Evolutionary conservation across 2,113 vertebrate species (phyloP), one percentile per base, ranked within the genome.

Genomic region (Laterallus jamaicensis): DNA sequence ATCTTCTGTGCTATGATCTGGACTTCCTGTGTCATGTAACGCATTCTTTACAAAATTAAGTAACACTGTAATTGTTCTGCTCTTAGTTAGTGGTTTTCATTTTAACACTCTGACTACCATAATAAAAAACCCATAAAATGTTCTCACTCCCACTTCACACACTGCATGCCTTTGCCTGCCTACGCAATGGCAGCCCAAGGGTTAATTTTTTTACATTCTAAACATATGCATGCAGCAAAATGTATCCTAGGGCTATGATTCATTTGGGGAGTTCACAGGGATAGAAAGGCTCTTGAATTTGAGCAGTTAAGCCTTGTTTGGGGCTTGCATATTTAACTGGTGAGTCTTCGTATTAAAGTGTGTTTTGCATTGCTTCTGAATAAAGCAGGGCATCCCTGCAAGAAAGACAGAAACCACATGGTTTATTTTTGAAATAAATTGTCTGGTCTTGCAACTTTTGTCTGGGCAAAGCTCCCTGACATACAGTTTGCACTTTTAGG

Each of bases 201-300:
- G 90, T 96, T 96, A 95, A 95, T 76, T 73, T 71, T 92, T 90
- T 56, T 54, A 66, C 26, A 64, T 87, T 93, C 74, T 92, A 79
- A 94, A 64, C 40, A 79, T 82, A 93, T 69, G 69, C 56, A 75
- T 60, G 56, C 66, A 96, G 54, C 0, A 0, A 94, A 93, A 95
- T 84, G 28, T 93, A 62, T 84, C 90, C 90, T 68, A 86, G 58
- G 69, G 64, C 82, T 93, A 69, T 88, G 92, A 93, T 82, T 93
- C 77, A 84, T 86, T 86, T 93, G 77, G 58, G 55, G 82, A 94
- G 49, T 88, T 93, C 86, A 78, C 18, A 88, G 31, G 76, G 52
- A 86, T 75, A 68, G 49, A 95, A 88, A 94, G 19, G 35, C 73
- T 90, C 55, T 83, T 86, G 80, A 91, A 86, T 94, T 93, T n/a